Percentiles rank a stretch among this genome's conserved stretches.
Conservation (phyloP, 2,888 invertebrate genomes). For the Mesochorus sp. region DNA sequence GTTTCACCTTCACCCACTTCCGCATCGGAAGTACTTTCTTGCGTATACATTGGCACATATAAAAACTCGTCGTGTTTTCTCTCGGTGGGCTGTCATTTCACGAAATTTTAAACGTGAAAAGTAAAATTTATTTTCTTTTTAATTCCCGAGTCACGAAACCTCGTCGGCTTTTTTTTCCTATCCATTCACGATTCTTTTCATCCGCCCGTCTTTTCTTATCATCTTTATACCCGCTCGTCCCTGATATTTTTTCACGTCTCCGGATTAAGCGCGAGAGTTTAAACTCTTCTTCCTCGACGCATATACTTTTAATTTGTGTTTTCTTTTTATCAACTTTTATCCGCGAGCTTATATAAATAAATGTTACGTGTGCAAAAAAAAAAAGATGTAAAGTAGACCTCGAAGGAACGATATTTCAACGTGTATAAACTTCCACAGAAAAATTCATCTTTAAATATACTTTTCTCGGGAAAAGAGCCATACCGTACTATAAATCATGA, state of each 20-base stretch:
- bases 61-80: conserved; percentile 40
- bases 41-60: background rate
- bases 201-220: background rate
- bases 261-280: conserved; percentile 36
- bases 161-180: background rate
- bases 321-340: conserved; percentile 8
- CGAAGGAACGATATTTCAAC: background rate
- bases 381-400: conserved; percentile 17
- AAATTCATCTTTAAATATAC: no score
- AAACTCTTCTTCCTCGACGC: background rate
- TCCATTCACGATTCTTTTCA: conserved; percentile 12
- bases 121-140: conserved; percentile 5
- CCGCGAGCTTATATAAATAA: background rate
- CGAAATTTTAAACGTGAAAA: conserved; percentile 1
- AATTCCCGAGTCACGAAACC: background rate
- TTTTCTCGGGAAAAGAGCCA: no score
- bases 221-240: background rate
- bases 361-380: background rate
- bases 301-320: conserved; percentile 32
- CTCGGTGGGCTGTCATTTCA: conserved; percentile 1
- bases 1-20: conserved; percentile 59
- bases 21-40: conserved; percentile 57
- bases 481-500: no score
- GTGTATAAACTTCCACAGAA: background rate
- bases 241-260: background rate